A percentile compares a stretch with the other conserved stretches of the same genome.
phyloP scores from a whole-genome alignment of 2,888 invertebrate species.

The Balanococcus diminutus region DNA sequence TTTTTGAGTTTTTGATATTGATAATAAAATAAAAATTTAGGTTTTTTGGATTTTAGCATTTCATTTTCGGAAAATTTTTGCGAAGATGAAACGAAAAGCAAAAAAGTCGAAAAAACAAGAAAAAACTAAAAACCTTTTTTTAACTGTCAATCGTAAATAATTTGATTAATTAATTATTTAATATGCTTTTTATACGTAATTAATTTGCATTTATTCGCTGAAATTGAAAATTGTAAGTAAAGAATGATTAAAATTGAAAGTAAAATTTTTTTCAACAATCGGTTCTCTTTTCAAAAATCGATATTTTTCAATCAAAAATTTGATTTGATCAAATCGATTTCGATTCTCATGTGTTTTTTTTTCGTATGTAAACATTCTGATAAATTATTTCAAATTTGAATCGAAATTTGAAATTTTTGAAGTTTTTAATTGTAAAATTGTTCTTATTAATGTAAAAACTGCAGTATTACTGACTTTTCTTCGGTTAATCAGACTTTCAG shows the following conservation, averaged over 20 bases:
- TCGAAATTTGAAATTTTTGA: neutral
- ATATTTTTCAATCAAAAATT: neutral
- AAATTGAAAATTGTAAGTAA: neutral
- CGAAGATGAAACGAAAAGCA: no score
- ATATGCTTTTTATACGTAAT: no score
- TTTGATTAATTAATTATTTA: no score
- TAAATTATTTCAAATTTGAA: no score
- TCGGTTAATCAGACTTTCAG: neutral
- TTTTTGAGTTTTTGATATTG: no score
- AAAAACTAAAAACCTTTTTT: neutral
- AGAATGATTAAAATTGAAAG: neutral
- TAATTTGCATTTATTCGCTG: neutral
- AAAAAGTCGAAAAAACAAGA: neutral
- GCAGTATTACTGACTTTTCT: neutral
- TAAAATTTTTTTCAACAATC: neutral
- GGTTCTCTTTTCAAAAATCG: neutral
- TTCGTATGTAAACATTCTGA: neutral
- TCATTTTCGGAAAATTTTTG: neutral
- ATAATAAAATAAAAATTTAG: no score
- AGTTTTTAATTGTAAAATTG: neutral
- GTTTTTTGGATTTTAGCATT: no score
- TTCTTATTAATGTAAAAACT: neutral
- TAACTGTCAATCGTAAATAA: neutral
- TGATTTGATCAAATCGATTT: neutral
- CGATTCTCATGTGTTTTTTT: constrained; percentile 10